Base-by-base conservation (phyloP, 2,113 vertebrate genomes). In the Spea multiplicata region DNA sequence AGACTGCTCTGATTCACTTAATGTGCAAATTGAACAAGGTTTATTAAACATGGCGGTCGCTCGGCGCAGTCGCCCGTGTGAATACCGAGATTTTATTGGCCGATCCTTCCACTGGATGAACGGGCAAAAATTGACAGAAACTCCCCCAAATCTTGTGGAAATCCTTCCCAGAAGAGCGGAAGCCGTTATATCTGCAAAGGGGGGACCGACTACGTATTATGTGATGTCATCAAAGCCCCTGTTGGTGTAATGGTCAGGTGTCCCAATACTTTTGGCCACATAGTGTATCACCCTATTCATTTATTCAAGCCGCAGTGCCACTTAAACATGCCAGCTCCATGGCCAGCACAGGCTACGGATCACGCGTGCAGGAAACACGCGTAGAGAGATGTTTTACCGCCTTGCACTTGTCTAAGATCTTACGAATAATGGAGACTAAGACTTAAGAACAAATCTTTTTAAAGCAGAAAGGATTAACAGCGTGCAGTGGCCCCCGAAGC, bases 11-110 rank as follows among this genome's bases (percentile, higher is more conserved):
- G n/a, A 62, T 62, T 30, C 59, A 6, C 12, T 62, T 48, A 30
- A 46, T 48, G 59, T 17, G 59, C n/a, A n/a, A 74, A 74, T 74
- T 49, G 64, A 6, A 52, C 8, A 5, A 5, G n/a, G 8, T 13
- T 53, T 48, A 74, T 74, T 64, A 74, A 74, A 74, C 72, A 49
- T 62, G 1, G 8, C 72, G 17, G 47, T 74, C 55, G 16, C 16
- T 74, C 30, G 14, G 61, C 64, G 45, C 48, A 14, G 17, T 47
- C 14, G 12, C 7, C 71, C 47, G 13, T 10, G 13, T 72, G 53
- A 72, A 52, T 52, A 7, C 9, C 1, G 6, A 52, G 50, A 10
- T 52, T 52, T 52, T 52, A 52, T 30, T 30, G 30, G 30, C 30
- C 30, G 1, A 30, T 1, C 30, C 30, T 30, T 30, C 30, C 2